phyloP scores from a whole-genome alignment of 2,888 invertebrate genomes.

The Drosophila monieri region DNA sequence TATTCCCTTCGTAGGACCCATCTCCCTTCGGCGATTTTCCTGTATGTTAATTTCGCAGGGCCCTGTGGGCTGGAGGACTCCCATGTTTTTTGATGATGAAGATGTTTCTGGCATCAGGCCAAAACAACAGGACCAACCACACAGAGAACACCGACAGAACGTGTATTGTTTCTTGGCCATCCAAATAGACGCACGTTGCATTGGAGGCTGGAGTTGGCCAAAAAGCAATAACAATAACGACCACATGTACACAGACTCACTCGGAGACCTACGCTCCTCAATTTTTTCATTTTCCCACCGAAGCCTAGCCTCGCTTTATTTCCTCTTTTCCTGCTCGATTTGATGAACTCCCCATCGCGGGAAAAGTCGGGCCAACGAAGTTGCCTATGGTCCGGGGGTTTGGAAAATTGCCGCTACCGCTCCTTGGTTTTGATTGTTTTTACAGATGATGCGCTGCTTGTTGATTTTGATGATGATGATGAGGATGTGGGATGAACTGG shows the following conservation, averaged over 20 bases:
- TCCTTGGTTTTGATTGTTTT: conserved; percentile 71
- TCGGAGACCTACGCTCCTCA: conserved; percentile 1
- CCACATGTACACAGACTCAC: conserved; percentile 54
- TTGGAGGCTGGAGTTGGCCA: conserved; percentile 48
- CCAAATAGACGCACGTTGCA: conserved; percentile 63
- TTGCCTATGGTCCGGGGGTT: conserved; percentile 37
- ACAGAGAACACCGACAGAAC: conserved; percentile 32
- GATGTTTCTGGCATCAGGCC: conserved; percentile 67
- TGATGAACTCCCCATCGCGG: conserved; percentile 65
- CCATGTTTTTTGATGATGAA: conserved; percentile 77
- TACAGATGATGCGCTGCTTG: conserved; percentile 68
- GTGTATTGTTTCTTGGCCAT: conserved; percentile 24
- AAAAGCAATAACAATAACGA: conserved; percentile 75
- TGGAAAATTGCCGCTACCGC: conserved; percentile 62
- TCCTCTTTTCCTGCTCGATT: conserved; percentile 53
- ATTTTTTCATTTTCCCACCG: conserved; percentile 3
- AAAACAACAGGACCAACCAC: conserved; percentile 38
- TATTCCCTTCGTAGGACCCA: conserved; percentile 1
- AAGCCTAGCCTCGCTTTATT: conserved; percentile 10
- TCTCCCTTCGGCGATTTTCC: conserved; percentile 8
- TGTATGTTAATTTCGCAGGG: conserved; percentile 40
- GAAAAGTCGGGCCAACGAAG: conserved; percentile 18
- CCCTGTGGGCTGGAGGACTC: conserved; percentile 22
- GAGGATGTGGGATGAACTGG: conserved; percentile 12
- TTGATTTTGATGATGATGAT: conserved; percentile 58